Base-by-base conservation (phyloP, 2,797 vertebrate species). In the Rhabdomys pumilio region DNA sequence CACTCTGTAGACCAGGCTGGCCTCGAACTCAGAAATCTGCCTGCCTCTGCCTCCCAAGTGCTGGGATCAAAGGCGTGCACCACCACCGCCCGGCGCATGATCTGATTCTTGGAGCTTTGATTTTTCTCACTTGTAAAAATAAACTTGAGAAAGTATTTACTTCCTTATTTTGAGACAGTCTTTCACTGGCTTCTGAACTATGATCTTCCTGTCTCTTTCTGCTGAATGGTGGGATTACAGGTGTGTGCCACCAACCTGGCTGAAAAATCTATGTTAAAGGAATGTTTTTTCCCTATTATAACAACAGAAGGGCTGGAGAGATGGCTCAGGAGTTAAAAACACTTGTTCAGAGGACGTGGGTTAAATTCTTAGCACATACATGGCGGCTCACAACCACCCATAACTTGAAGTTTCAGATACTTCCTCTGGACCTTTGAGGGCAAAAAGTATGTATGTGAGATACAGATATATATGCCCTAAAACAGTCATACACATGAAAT, bases 51-150 rank as follows among this genome's bases (percentile, higher is more conserved):
- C 38, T 38, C 38, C 38, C 38, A 38, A 38, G 38, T 38, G 38
- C 38, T 38, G 38, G 38, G 38, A 38, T 38, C 38, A 38, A 38
- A 38, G 38, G 38, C 38, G 2, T 38, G 38, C 38, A 2, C 38
- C 38, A 38, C 38, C 38, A 38, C 38, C 2, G 2, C 2, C 38
- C 38, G 38, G 38, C 38, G 38, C 72, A 19, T 76, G 14, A 47
- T 22, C 34, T 86, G 31, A 20, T 86, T 73, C 63, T 69, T 94
- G 67, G 77, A 90, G 22, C 57, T 94, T 92, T 65, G 47, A 2
- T 76, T 93, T 55, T 55, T 24, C 38, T 13, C 20, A 4, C 63
- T 15, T 65, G 19, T 93, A 7, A 87, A 87, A 87, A 69, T 31
- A 69, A 38, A 31, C 53, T 75, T 76, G 55, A 47, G 77, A 83